phyloP scores from a whole-genome alignment of 2,113 vertebrate species.

The Macaca mulatta region DNA sequence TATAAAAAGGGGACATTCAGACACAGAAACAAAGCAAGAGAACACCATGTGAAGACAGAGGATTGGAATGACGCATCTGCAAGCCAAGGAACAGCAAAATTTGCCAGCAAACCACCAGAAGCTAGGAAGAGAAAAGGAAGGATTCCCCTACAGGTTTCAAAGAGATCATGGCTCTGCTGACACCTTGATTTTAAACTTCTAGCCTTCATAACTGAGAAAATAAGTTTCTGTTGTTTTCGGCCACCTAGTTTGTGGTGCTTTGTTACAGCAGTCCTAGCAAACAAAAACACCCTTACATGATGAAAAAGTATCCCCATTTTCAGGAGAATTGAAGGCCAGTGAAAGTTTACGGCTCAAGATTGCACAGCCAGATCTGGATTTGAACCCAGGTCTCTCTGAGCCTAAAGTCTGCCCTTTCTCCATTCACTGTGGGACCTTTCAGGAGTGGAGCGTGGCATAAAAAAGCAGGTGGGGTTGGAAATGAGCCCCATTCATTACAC shows the following conservation, averaged over 20 bases:
- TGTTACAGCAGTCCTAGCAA: not conserved
- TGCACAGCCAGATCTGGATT: not conserved
- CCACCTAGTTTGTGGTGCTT: not conserved
- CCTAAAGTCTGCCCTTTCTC: not conserved
- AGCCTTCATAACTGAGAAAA: not conserved
- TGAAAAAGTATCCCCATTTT: not conserved
- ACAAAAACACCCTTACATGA: not conserved
- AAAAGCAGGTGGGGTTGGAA: not conserved
- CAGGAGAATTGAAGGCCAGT: not conserved
- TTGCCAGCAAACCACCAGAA: not conserved
- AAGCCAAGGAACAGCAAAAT: not conserved
- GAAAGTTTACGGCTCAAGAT: not conserved
- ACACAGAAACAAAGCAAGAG: not conserved
- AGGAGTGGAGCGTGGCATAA: not conserved
- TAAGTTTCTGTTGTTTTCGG: not conserved
- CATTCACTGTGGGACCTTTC: too few species aligned
- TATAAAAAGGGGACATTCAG: not conserved
- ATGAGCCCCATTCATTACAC: constrained; percentile 51
- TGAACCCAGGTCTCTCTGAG: not conserved
- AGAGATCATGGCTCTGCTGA: not conserved
- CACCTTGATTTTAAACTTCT: not conserved
- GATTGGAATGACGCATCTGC: not conserved
- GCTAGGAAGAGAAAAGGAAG: not conserved
- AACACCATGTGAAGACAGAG: not conserved
- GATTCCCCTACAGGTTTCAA: not conserved